A percentile compares a stretch with the other conserved stretches of the same genome.
phyloP scores from a whole-genome alignment of 2,113 vertebrate genomes.

The Oplegnathus fasciatus region DNA sequence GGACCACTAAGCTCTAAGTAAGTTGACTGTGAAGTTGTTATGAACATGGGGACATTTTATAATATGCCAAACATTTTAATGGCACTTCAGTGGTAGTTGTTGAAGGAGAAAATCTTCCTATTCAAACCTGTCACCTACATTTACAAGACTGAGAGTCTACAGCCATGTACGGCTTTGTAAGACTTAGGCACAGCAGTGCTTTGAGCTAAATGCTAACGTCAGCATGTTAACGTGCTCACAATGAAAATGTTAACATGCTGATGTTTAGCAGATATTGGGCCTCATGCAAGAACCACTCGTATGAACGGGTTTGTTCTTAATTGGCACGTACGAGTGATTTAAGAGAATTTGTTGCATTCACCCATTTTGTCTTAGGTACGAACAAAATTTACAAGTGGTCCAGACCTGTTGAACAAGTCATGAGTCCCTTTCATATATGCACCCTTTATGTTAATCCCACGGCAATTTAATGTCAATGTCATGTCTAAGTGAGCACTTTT shows the following conservation, averaged over 20 bases:
- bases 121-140: background rate
- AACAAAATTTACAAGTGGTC: too few species aligned
- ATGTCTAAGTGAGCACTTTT: too few species aligned
- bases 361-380: too few species aligned
- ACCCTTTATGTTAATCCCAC: background rate
- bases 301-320: background rate
- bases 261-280: background rate
- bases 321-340: background rate
- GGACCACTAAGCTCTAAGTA: slow-evolving; percentile 11
- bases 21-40: background rate
- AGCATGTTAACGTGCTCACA: background rate
- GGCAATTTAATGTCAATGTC: too few species aligned
- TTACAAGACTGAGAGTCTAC: slow-evolving; percentile 3
- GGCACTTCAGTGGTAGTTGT: background rate
- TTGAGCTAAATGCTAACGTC: background rate
- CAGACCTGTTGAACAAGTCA: background rate
- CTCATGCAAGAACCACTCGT: background rate
- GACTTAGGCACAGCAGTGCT: background rate
- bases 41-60: too few species aligned
- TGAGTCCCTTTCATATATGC: background rate
- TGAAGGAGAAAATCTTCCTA: background rate
- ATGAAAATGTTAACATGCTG: background rate
- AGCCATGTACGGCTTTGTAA: background rate
- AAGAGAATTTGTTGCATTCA: background rate
- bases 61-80: background rate